Evolutionary conservation across 1,140 invertebrate species (phyloP).

Genomic region (Drosophila neocordata): DNA sequence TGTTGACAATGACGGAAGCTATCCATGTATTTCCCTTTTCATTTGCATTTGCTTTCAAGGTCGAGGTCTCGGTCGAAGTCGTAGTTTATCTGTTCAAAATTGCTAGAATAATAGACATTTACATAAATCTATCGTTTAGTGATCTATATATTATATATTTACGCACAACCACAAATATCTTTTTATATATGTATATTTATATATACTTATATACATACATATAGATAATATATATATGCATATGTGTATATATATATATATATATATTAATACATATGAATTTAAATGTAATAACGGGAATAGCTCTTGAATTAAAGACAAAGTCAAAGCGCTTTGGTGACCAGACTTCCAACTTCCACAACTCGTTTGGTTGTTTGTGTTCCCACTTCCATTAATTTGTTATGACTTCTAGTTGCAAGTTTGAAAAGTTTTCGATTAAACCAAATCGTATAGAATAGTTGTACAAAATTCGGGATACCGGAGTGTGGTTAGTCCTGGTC

Average conservation of each 20-base stretch:
- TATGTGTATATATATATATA: not conserved
- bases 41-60: conserved; percentile 5
- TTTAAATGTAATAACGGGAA: conserved; percentile 5
- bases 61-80: conserved; percentile 15
- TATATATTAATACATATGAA: not conserved
- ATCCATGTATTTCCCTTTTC: not conserved
- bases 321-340: conserved; percentile 10
- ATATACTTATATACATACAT: conserved; percentile 13
- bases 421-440: not conserved
- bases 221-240: conserved; percentile 19
- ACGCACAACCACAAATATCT: conserved; percentile 54
- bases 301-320: conserved; percentile 10
- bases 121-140: conserved; percentile 38
- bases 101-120: conserved; percentile 39
- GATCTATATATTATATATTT: conserved; percentile 38
- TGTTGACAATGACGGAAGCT: conserved; percentile 14
- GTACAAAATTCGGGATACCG: not conserved
- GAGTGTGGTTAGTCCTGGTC: conserved; percentile 16
- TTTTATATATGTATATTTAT: conserved; percentile 19
- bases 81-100: conserved; percentile 5
- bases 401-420: not conserved
- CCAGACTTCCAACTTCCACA: conserved; percentile 5
- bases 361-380: not conserved
- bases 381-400: not conserved
- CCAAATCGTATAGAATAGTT: not conserved